These are phyloP conservation scores for Linhomoeus sp. DNA, from an alignment of 2,888 invertebrate species.

Conservation along the genomic window DNA sequence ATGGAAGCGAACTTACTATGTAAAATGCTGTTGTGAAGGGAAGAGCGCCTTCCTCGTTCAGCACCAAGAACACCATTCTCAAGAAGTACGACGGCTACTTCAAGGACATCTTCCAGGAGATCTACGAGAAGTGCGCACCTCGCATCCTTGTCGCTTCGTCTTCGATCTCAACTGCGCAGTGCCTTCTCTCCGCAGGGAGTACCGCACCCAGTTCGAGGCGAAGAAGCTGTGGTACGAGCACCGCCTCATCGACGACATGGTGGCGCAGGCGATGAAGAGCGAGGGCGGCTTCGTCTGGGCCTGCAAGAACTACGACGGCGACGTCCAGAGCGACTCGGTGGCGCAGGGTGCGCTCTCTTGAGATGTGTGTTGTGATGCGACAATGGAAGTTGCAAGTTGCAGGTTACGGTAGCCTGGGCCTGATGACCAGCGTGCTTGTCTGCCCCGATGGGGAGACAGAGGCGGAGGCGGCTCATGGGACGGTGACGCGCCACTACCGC, in stretches of 20 bases:
- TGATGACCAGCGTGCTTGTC: constrained; percentile 91
- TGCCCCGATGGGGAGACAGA: constrained; percentile 97
- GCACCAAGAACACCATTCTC: constrained; percentile 73
- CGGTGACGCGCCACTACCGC: constrained; percentile 69
- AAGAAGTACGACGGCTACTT: constrained; percentile 72
- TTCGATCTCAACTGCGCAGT: no score
- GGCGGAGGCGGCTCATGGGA: constrained; percentile 94
- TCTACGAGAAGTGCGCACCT: constrained; percentile 47
- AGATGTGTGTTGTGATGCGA: background rate
- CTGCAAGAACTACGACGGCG: constrained; percentile 97
- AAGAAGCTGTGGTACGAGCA: constrained; percentile 91
- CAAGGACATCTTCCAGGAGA: constrained; percentile 75
- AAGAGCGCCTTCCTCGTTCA: no score
- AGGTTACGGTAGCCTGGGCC: constrained; percentile 59
- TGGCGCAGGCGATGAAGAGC: constrained; percentile 88
- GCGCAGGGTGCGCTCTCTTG: constrained; percentile 53
- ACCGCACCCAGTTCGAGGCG: constrained; percentile 61
- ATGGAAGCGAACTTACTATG: background rate
- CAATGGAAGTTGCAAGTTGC: background rate
- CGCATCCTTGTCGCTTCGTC: background rate
- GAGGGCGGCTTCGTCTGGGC: constrained; percentile 99
- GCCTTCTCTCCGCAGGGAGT: no score
- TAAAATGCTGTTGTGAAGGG: no score
- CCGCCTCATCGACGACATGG: constrained; percentile 95
- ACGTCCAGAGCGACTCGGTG: constrained; percentile 92